Evolutionary conservation across 1,140 invertebrate genomes (phyloP), one percentile per base, ranked within the genome.

Genomic region (Plodia interpunctella): DNA sequence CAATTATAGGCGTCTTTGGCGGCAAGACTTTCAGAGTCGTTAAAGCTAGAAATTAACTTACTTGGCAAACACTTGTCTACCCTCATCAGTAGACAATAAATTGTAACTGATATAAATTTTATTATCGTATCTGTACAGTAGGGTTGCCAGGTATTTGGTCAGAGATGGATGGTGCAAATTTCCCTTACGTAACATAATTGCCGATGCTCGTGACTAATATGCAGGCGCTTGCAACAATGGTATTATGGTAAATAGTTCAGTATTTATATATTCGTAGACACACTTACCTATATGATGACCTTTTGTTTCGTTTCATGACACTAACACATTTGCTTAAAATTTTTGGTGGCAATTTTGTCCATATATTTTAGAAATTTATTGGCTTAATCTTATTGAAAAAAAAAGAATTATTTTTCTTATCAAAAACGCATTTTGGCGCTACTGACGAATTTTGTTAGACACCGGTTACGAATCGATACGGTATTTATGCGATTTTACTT

Each of bases 61-160:
- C 71, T 69, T 72, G 69, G 74, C 70, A 75, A 76, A 74, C 73
- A 74, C 68, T 76, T 73, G 73, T 72, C 70, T 60, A 80, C 77
- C 77, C 73, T 53, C 51, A 20, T 53, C 51, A 53, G 51, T 20
- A 11, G 21, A 53, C 51, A 53, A 53, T 53, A 53, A 53, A 53
- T 53, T 53, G 51, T 53, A 53, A 25, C 51, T 53, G 51, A 53
- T 53, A 53, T 53, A 53, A 53, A 53, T 53, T 53, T 53, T 20
- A 53, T 53, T 53, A 53, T 53, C 51, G 20, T 5, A 25, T 53
- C 19, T n/a, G 19, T 25, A 25, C 13, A 25, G 51, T 53, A 21
- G 51, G 51, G 51, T n/a, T 53, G 51, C n/a, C 51, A 53, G 21
- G 19, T 44, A 44, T 44, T 2, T 2, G 38, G 38, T 15, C 5